Base-by-base conservation (phyloP, 2,113 vertebrate species). In the Sebastes fasciatus region DNA sequence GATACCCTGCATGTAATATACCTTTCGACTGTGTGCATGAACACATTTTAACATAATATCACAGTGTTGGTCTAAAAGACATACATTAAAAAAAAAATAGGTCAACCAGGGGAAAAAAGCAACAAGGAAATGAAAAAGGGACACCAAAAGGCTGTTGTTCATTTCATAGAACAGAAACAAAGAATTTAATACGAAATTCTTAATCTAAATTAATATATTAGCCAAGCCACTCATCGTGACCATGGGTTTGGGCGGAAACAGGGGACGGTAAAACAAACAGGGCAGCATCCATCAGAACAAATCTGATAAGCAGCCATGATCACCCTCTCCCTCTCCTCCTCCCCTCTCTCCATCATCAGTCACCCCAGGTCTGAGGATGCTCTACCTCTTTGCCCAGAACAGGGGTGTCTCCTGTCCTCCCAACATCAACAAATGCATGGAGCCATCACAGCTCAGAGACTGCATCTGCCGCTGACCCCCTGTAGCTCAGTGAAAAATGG, bases 391-490 rank as follows among this genome's bases (percentile, higher is more conserved):
- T 83, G 4, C 42, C 34, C 1, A 66, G 77, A 82, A 70, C 10
- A 77, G 93, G 94, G 93, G 91, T 79, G 91, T 75, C 19, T 88
- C 10, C 52, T 79, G 8, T 79, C 60, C 79, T 79, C 70, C 46
- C 67, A 49, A 0, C 5, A 65, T 57, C 75, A 79, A 71, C 57
- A 88, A 12, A 69, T 43, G 16, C 72, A 77, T n/a, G 11, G 43
- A 70, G 46, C 60, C 54, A 68, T 45, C 75, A 51, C 58, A 84
- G 54, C 86, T 9, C 19, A 62, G 42, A 54, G 61, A 43, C 57
- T 88, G 79, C 74, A 83, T 81, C 79, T 84, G 85, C 88, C 92
- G 83, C 78, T 86, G 85, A 88, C 67, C 91, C 95, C 94, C 94
- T 79, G 77, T 89, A 79, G 81, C 61, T 79, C 68, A 66, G 40